These are phyloP conservation scores for Antechinus flavipes DNA, from an alignment of 2,113 vertebrate species.

Conservation along the genomic window DNA sequence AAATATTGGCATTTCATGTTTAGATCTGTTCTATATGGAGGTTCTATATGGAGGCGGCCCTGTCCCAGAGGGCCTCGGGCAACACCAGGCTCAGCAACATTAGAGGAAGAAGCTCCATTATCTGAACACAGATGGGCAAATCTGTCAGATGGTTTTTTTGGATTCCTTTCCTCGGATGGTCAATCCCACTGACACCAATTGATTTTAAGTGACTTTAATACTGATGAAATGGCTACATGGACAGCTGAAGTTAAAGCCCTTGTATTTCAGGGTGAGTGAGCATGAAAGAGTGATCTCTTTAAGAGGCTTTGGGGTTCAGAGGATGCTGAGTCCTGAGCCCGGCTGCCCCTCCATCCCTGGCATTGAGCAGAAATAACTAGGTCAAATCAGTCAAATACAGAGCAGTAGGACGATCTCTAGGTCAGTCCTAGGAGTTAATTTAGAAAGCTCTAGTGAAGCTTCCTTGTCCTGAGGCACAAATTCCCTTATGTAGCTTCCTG, in stretches of 20 bases:
- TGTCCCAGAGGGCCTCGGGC: neutral
- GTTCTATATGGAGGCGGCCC: neutral
- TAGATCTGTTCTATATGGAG: neutral
- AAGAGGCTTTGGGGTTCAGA: slow-evolving; percentile 34
- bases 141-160: neutral
- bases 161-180: slow-evolving; percentile 42
- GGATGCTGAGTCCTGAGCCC: neutral
- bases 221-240: slow-evolving; percentile 60
- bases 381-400: neutral
- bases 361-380: neutral
- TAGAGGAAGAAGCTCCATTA: neutral
- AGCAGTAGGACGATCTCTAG: neutral
- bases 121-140: neutral
- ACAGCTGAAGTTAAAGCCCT: slow-evolving; percentile 60
- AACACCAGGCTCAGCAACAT: neutral
- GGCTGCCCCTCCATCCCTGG: neutral
- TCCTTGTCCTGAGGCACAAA: neutral
- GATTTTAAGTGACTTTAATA: slow-evolving; percentile 57
- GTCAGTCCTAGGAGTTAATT: neutral
- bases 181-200: slow-evolving; percentile 45
- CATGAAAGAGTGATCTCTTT: slow-evolving; percentile 46
- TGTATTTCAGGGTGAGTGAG: slow-evolving; percentile 58
- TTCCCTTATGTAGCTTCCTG: neutral
- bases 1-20: neutral
- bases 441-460: neutral